A percentile compares a stretch with the other conserved stretches of the same genome.
Evolutionary conservation across 1,140 invertebrate species (phyloP).

Genomic region (Pogonomyrmex californicus): DNA sequence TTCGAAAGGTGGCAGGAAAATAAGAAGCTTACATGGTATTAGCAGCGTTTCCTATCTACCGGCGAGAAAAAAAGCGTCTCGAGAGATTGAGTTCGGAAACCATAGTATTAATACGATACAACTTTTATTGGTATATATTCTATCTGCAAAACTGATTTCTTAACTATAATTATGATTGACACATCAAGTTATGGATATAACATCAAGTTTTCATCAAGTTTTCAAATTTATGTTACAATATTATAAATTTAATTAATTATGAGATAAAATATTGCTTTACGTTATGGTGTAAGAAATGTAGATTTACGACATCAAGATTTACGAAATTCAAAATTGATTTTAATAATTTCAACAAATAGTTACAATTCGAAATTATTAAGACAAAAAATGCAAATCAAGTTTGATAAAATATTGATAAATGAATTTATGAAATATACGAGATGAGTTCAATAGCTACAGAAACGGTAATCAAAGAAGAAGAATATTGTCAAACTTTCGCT

Average conservation of each 20-base stretch:
- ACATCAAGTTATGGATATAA: neutral
- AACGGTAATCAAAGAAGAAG: constrained; percentile 79
- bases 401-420: constrained; percentile 50
- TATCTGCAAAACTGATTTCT: constrained; percentile 2
- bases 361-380: neutral
- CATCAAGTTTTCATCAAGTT: neutral
- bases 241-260: neutral
- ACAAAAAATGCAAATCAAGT: neutral
- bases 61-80: constrained; percentile 43
- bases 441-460: constrained; percentile 67
- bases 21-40: constrained; percentile 71
- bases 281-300: neutral
- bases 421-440: constrained; percentile 56
- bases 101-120: constrained; percentile 39
- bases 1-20: constrained; percentile 63
- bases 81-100: constrained; percentile 52
- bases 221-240: constrained; percentile 1
- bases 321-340: neutral
- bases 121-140: constrained; percentile 23
- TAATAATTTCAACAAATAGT: constrained; percentile 10
- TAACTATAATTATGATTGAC: neutral
- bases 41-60: constrained; percentile 57
- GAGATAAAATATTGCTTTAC: neutral
- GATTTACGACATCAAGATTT: neutral
- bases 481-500: constrained; percentile 78